Conservation (phyloP, 2,888 invertebrate species). For the Sphaerophoria taeniata region DNA sequence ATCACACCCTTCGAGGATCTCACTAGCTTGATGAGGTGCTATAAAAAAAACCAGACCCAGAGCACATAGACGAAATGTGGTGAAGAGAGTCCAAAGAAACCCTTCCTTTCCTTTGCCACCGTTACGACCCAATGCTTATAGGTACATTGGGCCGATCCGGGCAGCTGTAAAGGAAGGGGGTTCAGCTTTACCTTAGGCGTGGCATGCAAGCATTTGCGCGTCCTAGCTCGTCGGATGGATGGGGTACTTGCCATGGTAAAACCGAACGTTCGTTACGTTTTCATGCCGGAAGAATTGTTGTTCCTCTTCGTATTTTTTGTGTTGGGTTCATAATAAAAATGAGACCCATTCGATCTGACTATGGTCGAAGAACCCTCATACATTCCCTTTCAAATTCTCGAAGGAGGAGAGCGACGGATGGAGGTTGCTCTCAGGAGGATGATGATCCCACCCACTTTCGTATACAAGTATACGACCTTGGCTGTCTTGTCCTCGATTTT, state of each 20-base stretch:
- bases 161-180: slow-evolving; percentile 4
- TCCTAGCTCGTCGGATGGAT: slow-evolving; percentile 2
- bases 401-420: not conserved
- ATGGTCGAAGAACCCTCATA: not conserved
- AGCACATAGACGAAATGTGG: not conserved
- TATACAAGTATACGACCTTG: not conserved
- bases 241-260: not conserved
- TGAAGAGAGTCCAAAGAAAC: not conserved
- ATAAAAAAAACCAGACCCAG: not conserved
- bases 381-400: not conserved
- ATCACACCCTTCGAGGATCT: not conserved
- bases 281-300: not conserved
- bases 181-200: not conserved
- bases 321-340: not conserved
- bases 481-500: slow-evolving; percentile 1
- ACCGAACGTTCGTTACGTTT: not conserved
- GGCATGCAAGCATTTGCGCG: not conserved
- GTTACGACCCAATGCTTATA: not conserved
- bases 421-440: not conserved
- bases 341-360: not conserved
- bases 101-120: slow-evolving; percentile 2
- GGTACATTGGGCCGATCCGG: not conserved
- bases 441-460: not conserved
- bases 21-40: not conserved
- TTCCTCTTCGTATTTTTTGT: not conserved